Conservation (phyloP, 2,888 invertebrate species). For the Orthosia gracilis region DNA sequence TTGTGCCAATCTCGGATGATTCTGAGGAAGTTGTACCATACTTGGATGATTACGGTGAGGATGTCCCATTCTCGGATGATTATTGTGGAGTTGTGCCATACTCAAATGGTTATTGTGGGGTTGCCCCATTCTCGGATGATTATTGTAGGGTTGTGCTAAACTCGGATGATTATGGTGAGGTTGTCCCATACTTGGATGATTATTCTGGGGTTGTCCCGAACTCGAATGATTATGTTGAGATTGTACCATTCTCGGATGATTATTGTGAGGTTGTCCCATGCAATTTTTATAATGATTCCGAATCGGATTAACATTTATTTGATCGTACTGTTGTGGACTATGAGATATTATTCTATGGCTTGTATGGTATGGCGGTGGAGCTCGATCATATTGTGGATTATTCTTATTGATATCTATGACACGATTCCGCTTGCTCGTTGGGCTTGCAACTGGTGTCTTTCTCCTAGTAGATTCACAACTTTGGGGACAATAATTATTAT, state of each 20-base stretch:
- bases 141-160: too few relatives aligned
- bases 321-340: not conserved
- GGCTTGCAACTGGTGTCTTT: slow-evolving; percentile 9
- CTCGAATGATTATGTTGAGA: slow-evolving; percentile 4
- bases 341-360: not conserved
- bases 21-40: too few relatives aligned
- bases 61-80: too few relatives aligned
- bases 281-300: not conserved
- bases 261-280: slow-evolving; percentile 7
- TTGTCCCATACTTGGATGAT: slow-evolving; percentile 11
- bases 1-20: not conserved
- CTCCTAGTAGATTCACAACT: not conserved
- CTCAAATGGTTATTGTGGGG: not conserved
- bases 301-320: not conserved
- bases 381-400: slow-evolving; percentile 14
- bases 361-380: slow-evolving; percentile 17
- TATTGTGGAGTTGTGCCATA: too few relatives aligned
- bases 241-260: slow-evolving; percentile 13
- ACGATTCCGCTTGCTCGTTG: not conserved
- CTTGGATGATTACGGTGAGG: too few relatives aligned
- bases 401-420: slow-evolving; percentile 15
- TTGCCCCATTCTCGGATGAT: slow-evolving; percentile 9
- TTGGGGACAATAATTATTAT: not conserved
- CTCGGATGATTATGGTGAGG: not conserved
- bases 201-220: not conserved